phyloP scores from a whole-genome alignment of 2,797 vertebrate genomes.

The Pelochelys cantorii region DNA sequence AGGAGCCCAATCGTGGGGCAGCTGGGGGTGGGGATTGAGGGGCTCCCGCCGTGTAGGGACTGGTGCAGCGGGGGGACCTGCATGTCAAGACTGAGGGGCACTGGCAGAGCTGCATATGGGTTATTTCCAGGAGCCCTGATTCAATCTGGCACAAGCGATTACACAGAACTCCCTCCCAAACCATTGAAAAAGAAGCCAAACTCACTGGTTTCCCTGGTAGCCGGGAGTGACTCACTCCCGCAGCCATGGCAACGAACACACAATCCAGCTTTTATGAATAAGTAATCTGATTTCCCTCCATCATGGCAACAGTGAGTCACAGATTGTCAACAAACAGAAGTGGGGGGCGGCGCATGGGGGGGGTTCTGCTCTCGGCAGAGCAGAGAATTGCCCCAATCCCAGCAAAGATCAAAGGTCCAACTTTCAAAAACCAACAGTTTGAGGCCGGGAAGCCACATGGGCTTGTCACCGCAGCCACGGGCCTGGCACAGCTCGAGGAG shows the following conservation, averaged over 20 bases:
- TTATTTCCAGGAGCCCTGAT: background rate
- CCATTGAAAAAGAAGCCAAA: background rate
- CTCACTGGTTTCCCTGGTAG: background rate
- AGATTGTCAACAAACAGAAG: accelerated
- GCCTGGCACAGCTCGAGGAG: background rate
- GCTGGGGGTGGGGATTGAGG: accelerated
- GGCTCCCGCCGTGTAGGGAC: too few species aligned
- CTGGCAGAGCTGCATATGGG: background rate
- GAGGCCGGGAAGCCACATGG: background rate
- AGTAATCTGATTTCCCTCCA: background rate
- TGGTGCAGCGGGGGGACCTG: too few species aligned
- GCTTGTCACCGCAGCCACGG: background rate
- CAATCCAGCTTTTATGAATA: background rate
- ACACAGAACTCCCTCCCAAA: background rate
- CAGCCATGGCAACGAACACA: conserved; percentile 15
- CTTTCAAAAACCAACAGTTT: background rate
- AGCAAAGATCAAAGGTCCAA: background rate
- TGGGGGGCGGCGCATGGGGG: background rate
- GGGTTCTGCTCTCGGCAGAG: background rate
- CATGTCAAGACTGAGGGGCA: background rate
- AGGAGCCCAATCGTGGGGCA: background rate
- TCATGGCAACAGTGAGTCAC: background rate
- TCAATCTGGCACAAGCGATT: accelerated
- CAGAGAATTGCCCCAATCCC: background rate
- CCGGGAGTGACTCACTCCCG: conserved; percentile 61